These are phyloP conservation scores for Stomatorhinus walkeri DNA, from an alignment of 2,797 vertebrate genomes.

Conservation along the genomic window DNA sequence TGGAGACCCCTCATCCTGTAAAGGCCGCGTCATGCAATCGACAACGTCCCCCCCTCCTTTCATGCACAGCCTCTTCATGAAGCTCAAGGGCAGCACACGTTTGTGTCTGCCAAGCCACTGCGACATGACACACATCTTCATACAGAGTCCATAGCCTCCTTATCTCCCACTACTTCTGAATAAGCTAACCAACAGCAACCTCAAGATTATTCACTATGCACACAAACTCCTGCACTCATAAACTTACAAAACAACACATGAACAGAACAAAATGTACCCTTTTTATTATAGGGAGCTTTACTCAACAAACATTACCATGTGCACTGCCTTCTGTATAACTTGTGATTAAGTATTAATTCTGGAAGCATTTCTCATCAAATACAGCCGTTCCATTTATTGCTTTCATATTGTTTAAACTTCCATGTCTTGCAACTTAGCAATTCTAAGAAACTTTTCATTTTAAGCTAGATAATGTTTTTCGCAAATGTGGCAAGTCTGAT, in stretches of 20 bases:
- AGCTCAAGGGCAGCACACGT: background rate
- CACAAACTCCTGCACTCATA: background rate
- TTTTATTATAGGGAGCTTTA: background rate
- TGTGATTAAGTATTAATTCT: background rate
- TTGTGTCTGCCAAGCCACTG: background rate
- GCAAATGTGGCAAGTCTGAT: background rate
- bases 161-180: background rate
- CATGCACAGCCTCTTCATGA: background rate
- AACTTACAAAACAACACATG: background rate
- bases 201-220: background rate
- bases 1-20: background rate
- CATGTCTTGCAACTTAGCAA: background rate
- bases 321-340: background rate
- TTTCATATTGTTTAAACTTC: background rate
- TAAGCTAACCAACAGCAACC: background rate
- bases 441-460: background rate
- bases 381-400: background rate
- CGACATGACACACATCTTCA: background rate
- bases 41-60: background rate
- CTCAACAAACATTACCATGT: background rate
- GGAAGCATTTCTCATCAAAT: background rate
- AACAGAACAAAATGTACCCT: background rate
- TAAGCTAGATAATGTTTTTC: background rate
- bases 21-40: background rate
- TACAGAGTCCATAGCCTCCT: background rate